phyloP scores from a whole-genome alignment of 2,113 vertebrate species.

The Oncorhynchus mykiss region DNA sequence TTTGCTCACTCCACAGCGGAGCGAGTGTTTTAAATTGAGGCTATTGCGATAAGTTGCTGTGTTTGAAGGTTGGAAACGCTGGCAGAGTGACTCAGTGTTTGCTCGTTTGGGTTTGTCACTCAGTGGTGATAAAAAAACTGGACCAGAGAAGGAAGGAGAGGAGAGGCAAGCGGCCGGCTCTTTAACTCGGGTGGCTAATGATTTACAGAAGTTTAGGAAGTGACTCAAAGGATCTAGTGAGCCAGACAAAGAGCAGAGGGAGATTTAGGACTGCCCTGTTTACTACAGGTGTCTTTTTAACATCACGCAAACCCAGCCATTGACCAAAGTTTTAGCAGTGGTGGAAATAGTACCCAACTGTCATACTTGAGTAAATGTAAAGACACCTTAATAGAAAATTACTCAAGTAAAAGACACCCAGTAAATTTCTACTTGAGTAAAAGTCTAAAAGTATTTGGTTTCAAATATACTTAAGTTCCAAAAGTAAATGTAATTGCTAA shows the following conservation, averaged over 20 bases:
- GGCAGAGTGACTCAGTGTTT: slow-evolving; percentile 68
- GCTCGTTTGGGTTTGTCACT: slow-evolving; percentile 59
- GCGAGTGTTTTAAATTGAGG: slow-evolving; percentile 36
- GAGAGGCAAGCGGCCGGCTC: slow-evolving; percentile 40
- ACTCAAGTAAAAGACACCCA: too few species aligned
- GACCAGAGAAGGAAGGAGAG: not conserved
- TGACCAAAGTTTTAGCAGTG: not conserved
- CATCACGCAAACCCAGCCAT: not conserved
- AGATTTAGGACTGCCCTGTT: slow-evolving; percentile 24
- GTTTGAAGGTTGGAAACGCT: slow-evolving; percentile 62
- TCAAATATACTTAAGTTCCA: too few species aligned
- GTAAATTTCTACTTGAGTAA: too few species aligned
- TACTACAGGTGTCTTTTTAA: slow-evolving; percentile 1
- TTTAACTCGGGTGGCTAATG: slow-evolving; percentile 61
- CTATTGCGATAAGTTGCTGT: slow-evolving; percentile 47
- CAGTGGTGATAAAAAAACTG: slow-evolving; percentile 39
- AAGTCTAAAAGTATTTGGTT: too few species aligned
- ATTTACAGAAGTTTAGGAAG: slow-evolving; percentile 61
- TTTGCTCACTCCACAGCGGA: slow-evolving; percentile 25
- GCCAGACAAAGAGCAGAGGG: slow-evolving; percentile 32
- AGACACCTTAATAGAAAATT: too few species aligned
- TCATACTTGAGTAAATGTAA: too few species aligned
- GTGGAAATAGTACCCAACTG: too few species aligned
- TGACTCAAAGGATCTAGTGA: slow-evolving; percentile 33
- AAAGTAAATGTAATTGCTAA: too few species aligned